Evolutionary conservation across 1,140 invertebrate genomes (phyloP), one percentile per base, ranked within the genome.

Genomic region (Probaryconus sp.): DNA sequence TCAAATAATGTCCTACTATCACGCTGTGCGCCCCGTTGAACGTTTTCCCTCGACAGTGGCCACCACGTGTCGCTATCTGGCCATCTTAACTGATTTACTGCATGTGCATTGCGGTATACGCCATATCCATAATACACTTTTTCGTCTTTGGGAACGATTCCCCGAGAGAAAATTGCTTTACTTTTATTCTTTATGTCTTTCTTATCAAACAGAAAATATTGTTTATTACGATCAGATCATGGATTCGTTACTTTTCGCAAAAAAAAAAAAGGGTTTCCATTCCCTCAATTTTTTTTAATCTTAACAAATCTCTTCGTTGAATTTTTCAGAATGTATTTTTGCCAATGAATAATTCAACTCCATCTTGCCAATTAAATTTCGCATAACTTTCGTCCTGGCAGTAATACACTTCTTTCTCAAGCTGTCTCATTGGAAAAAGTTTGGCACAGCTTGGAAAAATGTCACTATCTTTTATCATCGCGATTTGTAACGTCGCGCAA

Each of bases 41-140:
- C 51, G 42, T 10, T 64, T 38, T 38, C n/a, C 38, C 35, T 24
- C 33, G 37, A 43, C 61, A 45, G 60, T 55, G 47, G 28, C 35
- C 28, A 43, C 45, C 48, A 42, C 47, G 31, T 51, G 69, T 53
- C 33, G 56, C 50, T 77, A 72, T 77, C 68, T 73, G 63, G 24
- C 60, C 60, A 73, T 77, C 73, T 70, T 20, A 58, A 50, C 70
- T 73, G 75, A 77, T 77, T 73, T 77, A 73, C 65, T 21, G 58
- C 64, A 56, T 31, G 75, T 70, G 70, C 70, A 77, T 70, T 70
- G 64, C 68, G 47, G 63, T 64, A 74, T 63, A 74, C 55, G 63
- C 63, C 70, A 68, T 68, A 61, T 65, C 53, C 61, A 61, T 73
- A 65, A 60, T 45, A 47, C 55, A 64, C 51, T 72, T 60, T 72